These are phyloP conservation scores for Melanargia galathea DNA, from an alignment of 2,888 invertebrate species.

Conservation along the genomic window DNA sequence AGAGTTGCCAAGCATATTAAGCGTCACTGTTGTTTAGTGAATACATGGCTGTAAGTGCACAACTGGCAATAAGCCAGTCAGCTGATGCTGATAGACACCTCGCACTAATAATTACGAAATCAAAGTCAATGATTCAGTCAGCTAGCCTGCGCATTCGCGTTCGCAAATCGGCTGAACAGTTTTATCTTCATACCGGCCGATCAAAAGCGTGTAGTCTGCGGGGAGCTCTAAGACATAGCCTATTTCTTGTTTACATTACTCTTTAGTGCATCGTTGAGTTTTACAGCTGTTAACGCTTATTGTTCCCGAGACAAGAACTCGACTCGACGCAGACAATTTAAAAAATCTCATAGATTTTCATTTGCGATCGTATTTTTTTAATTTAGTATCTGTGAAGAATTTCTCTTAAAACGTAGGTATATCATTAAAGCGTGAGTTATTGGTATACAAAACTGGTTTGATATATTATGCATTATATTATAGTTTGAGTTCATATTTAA, in stretches of 20 bases:
- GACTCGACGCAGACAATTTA: conserved; percentile 50
- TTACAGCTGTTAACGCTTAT: conserved; percentile 69
- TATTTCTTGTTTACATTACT: conserved; percentile 67
- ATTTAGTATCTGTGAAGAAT: not conserved
- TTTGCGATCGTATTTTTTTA: too few species aligned
- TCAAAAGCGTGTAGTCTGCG: conserved; percentile 6
- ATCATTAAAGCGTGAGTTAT: not conserved
- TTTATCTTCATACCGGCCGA: not conserved
- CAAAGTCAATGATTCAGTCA: not conserved
- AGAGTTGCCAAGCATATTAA: too few species aligned
- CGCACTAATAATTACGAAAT: not conserved
- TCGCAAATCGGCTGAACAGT: too few species aligned
- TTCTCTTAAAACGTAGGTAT: not conserved
- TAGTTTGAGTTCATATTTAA: not conserved
- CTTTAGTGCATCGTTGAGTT: conserved; percentile 76
- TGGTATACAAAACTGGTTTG: not conserved
- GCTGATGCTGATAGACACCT: not conserved
- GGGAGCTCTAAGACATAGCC: conserved; percentile 63
- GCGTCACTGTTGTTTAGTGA: too few species aligned
- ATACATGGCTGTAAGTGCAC: too few species aligned
- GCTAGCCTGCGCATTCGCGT: not conserved
- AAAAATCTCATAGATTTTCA: too few species aligned
- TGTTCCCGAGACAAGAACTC: conserved; percentile 60
- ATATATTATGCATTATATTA: too few species aligned
- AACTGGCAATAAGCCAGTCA: not conserved